Evolutionary conservation across 1,140 invertebrate genomes (phyloP).

Genomic region (Drosophila ironensis): DNA sequence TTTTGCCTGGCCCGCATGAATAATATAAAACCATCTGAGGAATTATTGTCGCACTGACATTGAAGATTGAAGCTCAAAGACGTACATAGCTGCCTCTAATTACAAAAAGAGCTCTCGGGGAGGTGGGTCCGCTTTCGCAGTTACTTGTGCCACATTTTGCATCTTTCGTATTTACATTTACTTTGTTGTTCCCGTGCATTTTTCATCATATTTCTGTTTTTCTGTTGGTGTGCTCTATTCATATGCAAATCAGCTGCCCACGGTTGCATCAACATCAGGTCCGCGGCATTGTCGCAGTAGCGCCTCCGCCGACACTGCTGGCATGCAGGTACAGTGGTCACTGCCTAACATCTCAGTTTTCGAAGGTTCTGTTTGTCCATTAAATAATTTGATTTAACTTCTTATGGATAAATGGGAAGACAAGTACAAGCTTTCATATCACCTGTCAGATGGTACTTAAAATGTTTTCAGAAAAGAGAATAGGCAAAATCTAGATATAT

Average conservation of each 20-base stretch:
- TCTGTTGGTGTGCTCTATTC: conserved; percentile 16
- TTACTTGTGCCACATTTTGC: conserved; percentile 74
- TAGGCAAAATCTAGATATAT: too few species aligned
- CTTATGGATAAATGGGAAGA: too few species aligned
- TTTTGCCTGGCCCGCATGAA: conserved; percentile 51
- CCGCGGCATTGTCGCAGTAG: conserved; percentile 24
- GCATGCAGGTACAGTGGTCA: conserved; percentile 13
- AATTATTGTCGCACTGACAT: conserved; percentile 77
- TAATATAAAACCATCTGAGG: conserved; percentile 63
- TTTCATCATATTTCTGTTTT: conserved; percentile 24
- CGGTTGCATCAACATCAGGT: conserved; percentile 29
- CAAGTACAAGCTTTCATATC: too few species aligned
- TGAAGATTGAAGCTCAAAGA: conserved; percentile 62
- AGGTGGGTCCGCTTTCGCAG: conserved; percentile 34
- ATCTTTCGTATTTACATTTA: conserved; percentile 58
- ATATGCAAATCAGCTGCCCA: conserved; percentile 48
- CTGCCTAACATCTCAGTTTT: not conserved
- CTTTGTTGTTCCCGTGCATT: conserved; percentile 14
- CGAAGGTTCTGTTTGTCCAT: too few species aligned
- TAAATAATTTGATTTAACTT: too few species aligned
- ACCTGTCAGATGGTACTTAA: too few species aligned
- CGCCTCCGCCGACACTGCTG: too few species aligned
- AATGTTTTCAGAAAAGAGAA: too few species aligned
- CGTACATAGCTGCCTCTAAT: conserved; percentile 57
- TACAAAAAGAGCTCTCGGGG: conserved; percentile 35